Percentiles rank a stretch among this genome's conserved stretches.
Conservation (phyloP, 2,888 invertebrate genomes). For the Xylophagus ater region DNA sequence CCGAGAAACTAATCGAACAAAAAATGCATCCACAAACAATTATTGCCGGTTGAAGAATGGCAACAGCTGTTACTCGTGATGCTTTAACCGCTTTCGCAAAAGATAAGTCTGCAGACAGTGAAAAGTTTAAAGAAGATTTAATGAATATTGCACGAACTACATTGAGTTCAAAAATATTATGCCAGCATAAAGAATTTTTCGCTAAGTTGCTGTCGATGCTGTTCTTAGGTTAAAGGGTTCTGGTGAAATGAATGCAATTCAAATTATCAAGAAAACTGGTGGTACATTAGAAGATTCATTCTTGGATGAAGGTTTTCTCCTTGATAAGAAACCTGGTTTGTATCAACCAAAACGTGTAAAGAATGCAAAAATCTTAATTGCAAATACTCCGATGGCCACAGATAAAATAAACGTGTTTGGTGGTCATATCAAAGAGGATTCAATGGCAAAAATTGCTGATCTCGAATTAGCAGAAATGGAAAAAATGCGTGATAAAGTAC, state of each 20-base stretch:
- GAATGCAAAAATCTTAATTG: constrained; percentile 93
- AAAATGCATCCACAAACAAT: constrained; percentile 98
- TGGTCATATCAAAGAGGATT: constrained; percentile 84
- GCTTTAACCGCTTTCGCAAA: constrained; percentile 68
- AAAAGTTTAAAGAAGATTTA: constrained; percentile 73
- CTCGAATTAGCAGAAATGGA: constrained; percentile 96
- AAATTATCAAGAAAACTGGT: constrained; percentile 95
- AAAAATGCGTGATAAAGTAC: constrained; percentile 99
- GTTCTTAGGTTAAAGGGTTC: constrained; percentile 90
- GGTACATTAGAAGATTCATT: constrained; percentile 90
- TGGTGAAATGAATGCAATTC: constrained; percentile 90
- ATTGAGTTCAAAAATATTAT: constrained; percentile 92
- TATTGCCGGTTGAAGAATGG: constrained; percentile 88
- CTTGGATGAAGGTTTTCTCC: constrained; percentile 85
- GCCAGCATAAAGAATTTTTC: constrained; percentile 95
- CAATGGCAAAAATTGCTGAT: constrained; percentile 92
- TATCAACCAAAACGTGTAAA: constrained; percentile 90
- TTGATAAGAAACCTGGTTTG: constrained; percentile 95
- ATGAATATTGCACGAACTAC: constrained; percentile 96
- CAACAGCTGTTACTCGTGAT: constrained; percentile 69
- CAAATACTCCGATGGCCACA: constrained; percentile 99
- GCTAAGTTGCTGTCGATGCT: constrained; percentile 92
- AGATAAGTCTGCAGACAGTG: constrained; percentile 71
- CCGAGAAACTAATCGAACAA: constrained; percentile 84
- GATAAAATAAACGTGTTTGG: constrained; percentile 99